Evolutionary conservation across 2,888 invertebrate species (phyloP).

Genomic region (Hirtodrosophila histrioides): DNA sequence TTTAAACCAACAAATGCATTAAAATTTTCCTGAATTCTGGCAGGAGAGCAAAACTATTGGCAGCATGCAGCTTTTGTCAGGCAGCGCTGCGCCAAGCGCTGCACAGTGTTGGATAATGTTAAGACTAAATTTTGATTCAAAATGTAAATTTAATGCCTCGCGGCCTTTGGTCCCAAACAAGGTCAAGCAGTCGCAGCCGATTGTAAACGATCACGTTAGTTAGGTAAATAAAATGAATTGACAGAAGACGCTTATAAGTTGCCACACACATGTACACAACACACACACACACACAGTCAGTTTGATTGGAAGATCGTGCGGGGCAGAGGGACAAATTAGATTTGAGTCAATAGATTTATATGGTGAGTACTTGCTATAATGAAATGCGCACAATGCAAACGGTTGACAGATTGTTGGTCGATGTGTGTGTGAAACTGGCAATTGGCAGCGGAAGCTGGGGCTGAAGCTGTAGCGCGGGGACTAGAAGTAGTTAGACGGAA

Average conservation of each 20-base stretch:
- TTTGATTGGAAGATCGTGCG: background rate
- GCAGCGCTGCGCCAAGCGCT: too few relatives aligned
- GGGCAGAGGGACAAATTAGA: background rate
- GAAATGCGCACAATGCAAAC: background rate
- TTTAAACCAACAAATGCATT: too few relatives aligned
- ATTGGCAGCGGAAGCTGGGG: background rate
- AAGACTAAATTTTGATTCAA: conserved; percentile 6
- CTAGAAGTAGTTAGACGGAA: conserved; percentile 4
- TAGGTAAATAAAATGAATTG: conserved; percentile 14
- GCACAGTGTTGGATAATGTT: background rate
- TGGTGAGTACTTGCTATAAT: conserved; percentile 6
- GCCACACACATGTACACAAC: too few relatives aligned
- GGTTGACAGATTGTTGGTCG: conserved; percentile 15
- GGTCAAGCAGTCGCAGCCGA: conserved; percentile 8
- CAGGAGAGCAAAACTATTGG: background rate
- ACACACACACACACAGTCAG: conserved; percentile 9
- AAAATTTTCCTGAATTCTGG: too few relatives aligned
- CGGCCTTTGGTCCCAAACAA: conserved; percentile 2
- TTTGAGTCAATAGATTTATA: conserved; percentile 4
- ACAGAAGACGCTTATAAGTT: conserved; percentile 18
- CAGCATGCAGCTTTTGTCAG: conserved; percentile 16
- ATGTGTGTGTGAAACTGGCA: conserved; percentile 1
- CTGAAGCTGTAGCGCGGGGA: conserved; percentile 1
- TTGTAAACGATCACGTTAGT: conserved; percentile 2
- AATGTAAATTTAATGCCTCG: background rate